Conservation (phyloP, 1,140 invertebrate genomes). For the Tenebrio molitor region DNA sequence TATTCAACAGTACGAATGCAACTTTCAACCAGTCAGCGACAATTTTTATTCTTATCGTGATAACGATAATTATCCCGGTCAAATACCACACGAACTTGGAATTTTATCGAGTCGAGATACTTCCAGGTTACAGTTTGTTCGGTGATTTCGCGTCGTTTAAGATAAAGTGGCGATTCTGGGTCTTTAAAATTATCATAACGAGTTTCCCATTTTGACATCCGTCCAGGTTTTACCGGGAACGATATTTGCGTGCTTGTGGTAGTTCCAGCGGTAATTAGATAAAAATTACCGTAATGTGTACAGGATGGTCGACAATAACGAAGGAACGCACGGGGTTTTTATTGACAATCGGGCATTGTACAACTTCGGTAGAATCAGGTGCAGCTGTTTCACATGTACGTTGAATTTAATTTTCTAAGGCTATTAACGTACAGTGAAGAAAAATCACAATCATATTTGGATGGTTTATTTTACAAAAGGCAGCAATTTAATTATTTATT, state of each 20-base stretch:
- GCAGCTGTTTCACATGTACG: too few relatives aligned
- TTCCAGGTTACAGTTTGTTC: neutral
- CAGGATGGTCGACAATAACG: neutral
- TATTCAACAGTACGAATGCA: too few relatives aligned
- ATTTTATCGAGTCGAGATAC: neutral
- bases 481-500: too few relatives aligned
- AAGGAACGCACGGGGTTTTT: too few relatives aligned
- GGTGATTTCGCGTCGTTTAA: neutral
- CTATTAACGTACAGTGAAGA: too few relatives aligned
- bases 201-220: slow-evolving; percentile 20
- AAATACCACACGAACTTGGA: neutral
- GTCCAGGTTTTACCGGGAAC: slow-evolving; percentile 5
- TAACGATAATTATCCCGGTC: neutral
- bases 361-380: too few relatives aligned
- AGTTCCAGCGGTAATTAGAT: slow-evolving; percentile 17
- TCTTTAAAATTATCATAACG: slow-evolving; percentile 30
- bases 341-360: too few relatives aligned
- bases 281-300: neutral
- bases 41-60: slow-evolving; percentile 1
- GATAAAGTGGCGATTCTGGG: neutral
- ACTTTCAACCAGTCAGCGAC: too few relatives aligned
- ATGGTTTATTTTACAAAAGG: too few relatives aligned
- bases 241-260: slow-evolving; percentile 14
- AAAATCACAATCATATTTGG: too few relatives aligned
- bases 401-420: too few relatives aligned